Conservation (phyloP, 1,140 invertebrate species). For the Armadillidium nasatum region DNA sequence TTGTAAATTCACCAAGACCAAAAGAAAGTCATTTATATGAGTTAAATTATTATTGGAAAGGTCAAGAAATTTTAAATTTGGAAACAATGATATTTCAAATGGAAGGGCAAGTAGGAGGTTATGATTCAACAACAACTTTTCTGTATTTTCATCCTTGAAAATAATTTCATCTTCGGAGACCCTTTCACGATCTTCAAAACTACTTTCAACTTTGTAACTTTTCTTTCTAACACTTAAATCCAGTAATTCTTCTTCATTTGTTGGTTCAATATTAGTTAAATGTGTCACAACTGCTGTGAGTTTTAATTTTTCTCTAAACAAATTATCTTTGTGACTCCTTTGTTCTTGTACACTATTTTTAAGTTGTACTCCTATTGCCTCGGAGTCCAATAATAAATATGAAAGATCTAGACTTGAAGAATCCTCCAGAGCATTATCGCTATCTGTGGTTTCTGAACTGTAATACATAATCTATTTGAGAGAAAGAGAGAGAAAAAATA, state of each 20-base stretch:
- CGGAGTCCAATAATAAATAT: conserved; percentile 37
- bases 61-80: conserved; percentile 63
- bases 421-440: conserved; percentile 28
- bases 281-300: too few relatives aligned
- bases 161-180: background rate
- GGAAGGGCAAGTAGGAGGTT: conserved; percentile 40
- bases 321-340: background rate
- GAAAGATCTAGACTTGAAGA: conserved; percentile 35
- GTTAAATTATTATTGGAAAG: conserved; percentile 80
- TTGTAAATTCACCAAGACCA: conserved; percentile 62
- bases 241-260: background rate
- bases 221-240: background rate
- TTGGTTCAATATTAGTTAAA: too few relatives aligned
- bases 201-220: background rate
- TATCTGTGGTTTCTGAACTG: conserved; percentile 41
- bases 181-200: background rate
- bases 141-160: conserved; percentile 31
- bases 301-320: too few relatives aligned
- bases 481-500: too few relatives aligned
- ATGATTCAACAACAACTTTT: conserved; percentile 37
- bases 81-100: conserved; percentile 48
- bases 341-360: conserved; percentile 39
- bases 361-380: conserved; percentile 35
- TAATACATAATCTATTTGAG: too few relatives aligned
- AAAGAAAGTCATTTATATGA: conserved; percentile 67